Conservation (phyloP, 2,797 vertebrate species). For the Enoplosus armatus region DNA sequence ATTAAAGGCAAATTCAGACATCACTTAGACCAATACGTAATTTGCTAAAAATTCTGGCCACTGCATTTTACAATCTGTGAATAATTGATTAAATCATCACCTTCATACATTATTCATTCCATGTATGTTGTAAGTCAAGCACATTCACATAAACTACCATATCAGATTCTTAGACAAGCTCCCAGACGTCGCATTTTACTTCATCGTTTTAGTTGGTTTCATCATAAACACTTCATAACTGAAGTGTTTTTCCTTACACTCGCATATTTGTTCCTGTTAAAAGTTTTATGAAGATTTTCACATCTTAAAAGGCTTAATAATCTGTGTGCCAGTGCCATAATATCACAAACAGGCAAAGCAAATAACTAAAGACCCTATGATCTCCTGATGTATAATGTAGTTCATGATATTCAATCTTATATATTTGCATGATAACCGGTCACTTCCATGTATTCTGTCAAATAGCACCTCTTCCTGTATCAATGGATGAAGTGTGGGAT, state of each 20-base stretch:
- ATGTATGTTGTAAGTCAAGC: not conserved
- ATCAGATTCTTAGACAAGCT: not conserved
- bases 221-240: not conserved
- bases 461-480: not conserved
- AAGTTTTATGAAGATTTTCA: not conserved
- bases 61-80: not conserved
- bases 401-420: not conserved
- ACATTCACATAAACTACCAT: not conserved
- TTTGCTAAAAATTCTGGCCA: not conserved
- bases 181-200: not conserved
- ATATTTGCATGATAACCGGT: not conserved
- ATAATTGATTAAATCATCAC: not conserved
- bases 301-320: not conserved
- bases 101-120: not conserved
- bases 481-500: not conserved
- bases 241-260: not conserved
- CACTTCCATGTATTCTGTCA: not conserved
- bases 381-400: not conserved
- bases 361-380: not conserved
- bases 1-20: not conserved
- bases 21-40: not conserved
- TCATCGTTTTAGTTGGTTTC: not conserved
- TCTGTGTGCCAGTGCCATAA: not conserved
- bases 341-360: not conserved
- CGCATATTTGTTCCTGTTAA: not conserved